Base-by-base conservation (phyloP, 1,140 invertebrate species). In the Harpegnathos saltator region DNA sequence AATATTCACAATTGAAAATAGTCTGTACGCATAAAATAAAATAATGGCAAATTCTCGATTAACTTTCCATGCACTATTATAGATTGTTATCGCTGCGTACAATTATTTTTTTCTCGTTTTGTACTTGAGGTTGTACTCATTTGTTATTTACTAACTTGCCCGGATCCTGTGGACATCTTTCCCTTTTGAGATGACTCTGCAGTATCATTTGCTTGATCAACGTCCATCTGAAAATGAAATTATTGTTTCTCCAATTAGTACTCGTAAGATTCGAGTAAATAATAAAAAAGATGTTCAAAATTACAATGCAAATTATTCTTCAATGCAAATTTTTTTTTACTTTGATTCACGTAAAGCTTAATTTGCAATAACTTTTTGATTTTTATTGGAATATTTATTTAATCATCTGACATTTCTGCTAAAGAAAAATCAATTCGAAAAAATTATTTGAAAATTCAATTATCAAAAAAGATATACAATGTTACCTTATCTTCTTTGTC, bases 401-500 rank as follows among this genome's bases (percentile, higher is more conserved):
- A 3, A 63, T 69, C 17, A 5, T 29, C 4, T 1, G 1, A 52
- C 48, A 72, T 38, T 62, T 58, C 26, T 44, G 33, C 24, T 2
- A 54, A 69, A 4, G 26, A 54, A 69, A 29, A 63, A 74, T 38
- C 4, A 26, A 89, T 80, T 73, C 81, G 58, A 54, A 1, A 50
- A 1, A 83, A 54, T 29, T 61, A 59, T 26, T 65, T 12, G 50
- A 61, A 0, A 48, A 66, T 58, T 58, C 7, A 71, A 62, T 15
- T 71, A 61, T 52, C n/a, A n/a, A n/a, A n/a, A 17, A 2, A 26
- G 50, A 68, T 66, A 15, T 22, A 9, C 22, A 22, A 68, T 61
- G 48, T 83, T 91, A 94, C 94, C 90, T 95, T 95, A 56, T 95
- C 94, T 54, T 95, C 95, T 85, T 95, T 95, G 82, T 95, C 94